Conservation (phyloP, 37 sponge, comb jelly and placozoan genomes). For the Eunapius fragilis region DNA sequence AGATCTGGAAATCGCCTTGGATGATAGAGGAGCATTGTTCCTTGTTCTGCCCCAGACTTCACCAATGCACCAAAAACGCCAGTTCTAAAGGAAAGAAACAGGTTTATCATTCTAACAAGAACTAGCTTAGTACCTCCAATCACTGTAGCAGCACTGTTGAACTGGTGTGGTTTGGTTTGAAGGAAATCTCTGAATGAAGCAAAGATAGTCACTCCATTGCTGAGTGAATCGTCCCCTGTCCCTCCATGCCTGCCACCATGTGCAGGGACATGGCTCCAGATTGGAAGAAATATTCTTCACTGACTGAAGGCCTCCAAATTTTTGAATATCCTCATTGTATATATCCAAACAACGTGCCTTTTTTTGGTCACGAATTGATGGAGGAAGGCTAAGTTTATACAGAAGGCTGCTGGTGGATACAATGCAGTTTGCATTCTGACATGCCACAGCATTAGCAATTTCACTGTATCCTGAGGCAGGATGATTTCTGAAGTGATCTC, state of each 20-base stretch:
- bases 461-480: constrained; percentile 10
- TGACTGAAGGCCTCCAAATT: background rate
- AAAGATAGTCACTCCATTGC: constrained; percentile 2
- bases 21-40: background rate
- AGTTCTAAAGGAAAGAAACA: background rate
- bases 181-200: constrained; percentile 1
- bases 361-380: background rate
- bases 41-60: background rate
- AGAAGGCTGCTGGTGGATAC: too few species aligned
- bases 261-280: constrained; percentile 26
- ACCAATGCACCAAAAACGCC: background rate
- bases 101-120: too few species aligned
- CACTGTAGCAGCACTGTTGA: constrained; percentile 10
- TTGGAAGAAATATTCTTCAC: background rate
- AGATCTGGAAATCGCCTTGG: background rate
- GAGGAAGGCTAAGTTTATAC: background rate
- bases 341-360: too few species aligned
- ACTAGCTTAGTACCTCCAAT: too few species aligned
- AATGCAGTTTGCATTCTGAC: too few species aligned
- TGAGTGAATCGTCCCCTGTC: background rate
- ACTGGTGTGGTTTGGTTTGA: background rate
- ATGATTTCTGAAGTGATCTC: constrained; percentile 30
- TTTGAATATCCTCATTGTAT: too few species aligned
- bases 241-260: constrained; percentile 19
- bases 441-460: too few species aligned